phyloP scores from a whole-genome alignment of 2,113 vertebrate genomes.

The cat (Felis catus) region DNA sequence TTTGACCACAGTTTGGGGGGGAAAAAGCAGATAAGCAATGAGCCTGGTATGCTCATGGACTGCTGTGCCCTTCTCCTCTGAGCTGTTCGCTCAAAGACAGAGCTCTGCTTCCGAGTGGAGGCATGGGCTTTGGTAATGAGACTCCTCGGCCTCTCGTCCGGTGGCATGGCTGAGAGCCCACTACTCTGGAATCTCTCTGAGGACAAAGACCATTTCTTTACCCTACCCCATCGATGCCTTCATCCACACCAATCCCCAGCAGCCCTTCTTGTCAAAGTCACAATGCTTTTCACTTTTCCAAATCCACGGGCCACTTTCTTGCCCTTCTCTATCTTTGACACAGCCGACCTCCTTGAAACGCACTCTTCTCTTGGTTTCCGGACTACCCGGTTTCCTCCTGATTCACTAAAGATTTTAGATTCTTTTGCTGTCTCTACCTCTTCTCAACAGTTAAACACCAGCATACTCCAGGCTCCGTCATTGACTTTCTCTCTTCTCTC shows the following conservation, averaged over 20 bases:
- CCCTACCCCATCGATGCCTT: fast-evolving
- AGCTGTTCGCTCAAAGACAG: background rate
- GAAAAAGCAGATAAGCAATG: background rate
- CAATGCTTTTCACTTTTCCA: background rate
- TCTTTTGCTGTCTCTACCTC: background rate
- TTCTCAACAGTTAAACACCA: background rate
- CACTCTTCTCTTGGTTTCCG: background rate
- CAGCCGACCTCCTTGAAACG: background rate
- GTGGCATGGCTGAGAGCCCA: background rate
- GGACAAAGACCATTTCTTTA: background rate
- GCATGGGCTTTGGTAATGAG: background rate
- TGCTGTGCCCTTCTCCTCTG: background rate
- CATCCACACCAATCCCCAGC: background rate
- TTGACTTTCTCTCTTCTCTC: background rate
- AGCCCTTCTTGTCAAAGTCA: background rate
- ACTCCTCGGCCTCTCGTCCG: background rate
- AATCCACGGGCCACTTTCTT: background rate
- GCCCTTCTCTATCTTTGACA: background rate
- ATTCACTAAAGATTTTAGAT: background rate
- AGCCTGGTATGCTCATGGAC: background rate
- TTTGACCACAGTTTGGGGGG: background rate
- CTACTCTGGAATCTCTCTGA: background rate
- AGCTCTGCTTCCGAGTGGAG: background rate
- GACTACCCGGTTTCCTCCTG: background rate
- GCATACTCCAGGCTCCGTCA: background rate